Conservation (phyloP, 1,140 invertebrate species). For the Tetragonula clypearis region DNA sequence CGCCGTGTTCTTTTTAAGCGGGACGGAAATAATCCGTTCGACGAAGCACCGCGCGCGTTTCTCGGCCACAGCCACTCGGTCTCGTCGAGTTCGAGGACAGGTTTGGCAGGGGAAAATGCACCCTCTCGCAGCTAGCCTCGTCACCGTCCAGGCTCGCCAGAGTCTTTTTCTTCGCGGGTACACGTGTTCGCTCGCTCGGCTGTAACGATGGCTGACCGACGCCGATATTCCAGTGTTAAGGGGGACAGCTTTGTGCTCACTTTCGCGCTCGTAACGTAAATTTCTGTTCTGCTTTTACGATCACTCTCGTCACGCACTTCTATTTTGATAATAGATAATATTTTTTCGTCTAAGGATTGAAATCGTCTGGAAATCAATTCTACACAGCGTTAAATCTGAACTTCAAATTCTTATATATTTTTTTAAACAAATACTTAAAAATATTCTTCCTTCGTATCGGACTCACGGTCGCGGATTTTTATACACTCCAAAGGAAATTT, state of each 20-base stretch:
- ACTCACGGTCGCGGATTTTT: not conserved
- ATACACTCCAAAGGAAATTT: too few relatives aligned
- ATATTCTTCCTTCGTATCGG: not conserved
- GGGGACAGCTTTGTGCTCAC: too few relatives aligned
- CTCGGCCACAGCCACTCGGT: conserved; percentile 17
- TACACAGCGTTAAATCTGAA: not conserved
- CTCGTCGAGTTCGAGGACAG: conserved; percentile 18
- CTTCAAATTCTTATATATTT: not conserved
- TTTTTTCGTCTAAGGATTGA: too few relatives aligned
- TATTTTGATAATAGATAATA: too few relatives aligned
- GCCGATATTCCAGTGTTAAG: not conserved
- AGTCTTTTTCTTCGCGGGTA: not conserved
- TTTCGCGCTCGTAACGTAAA: too few relatives aligned
- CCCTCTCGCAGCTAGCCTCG: not conserved
- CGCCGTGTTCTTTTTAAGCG: conserved; percentile 48
- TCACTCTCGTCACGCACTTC: too few relatives aligned
- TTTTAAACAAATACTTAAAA: not conserved
- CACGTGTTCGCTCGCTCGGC: not conserved
- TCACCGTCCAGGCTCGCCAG: conserved; percentile 4
- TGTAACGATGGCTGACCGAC: not conserved
- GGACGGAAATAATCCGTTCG: conserved; percentile 60
- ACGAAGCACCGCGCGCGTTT: conserved; percentile 16
- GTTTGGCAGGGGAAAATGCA: not conserved
- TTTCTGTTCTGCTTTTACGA: too few relatives aligned
- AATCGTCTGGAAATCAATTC: not conserved